These are phyloP conservation scores for Damaliscus lunatus DNA, from an alignment of 2,113 vertebrate genomes.

Conservation along the genomic window DNA sequence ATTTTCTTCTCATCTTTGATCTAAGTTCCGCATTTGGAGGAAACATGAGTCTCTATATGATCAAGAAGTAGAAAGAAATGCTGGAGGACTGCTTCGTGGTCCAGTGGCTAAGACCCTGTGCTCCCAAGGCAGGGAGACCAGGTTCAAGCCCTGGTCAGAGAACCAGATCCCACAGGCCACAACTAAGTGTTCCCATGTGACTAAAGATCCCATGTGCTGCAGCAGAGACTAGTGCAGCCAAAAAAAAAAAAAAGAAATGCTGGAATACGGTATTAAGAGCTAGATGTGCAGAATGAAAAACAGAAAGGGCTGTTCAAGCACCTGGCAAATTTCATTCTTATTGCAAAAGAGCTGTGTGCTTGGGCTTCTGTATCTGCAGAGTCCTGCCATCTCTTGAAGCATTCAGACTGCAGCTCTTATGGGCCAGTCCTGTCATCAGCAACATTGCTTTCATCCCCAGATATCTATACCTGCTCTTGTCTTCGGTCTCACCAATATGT, in stretches of 20 bases:
- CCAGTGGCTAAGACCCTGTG: neutral
- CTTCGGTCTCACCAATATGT: too few species aligned
- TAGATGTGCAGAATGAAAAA: neutral
- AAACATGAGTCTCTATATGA: neutral
- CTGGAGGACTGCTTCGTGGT: neutral
- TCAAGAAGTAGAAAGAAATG: neutral
- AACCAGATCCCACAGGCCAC: neutral
- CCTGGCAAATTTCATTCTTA: neutral
- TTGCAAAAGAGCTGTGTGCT: fast-evolving
- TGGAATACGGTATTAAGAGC: neutral
- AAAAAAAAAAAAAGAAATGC: neutral
- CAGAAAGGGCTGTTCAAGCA: neutral
- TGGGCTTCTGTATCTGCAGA: neutral
- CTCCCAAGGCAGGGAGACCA: neutral
- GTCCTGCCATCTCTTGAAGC: neutral
- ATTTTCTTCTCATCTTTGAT: neutral
- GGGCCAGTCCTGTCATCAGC: neutral
- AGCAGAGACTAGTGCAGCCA: neutral
- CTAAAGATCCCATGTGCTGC: neutral
- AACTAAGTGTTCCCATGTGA: neutral
- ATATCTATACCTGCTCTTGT: neutral
- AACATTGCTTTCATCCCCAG: neutral
- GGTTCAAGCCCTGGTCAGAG: neutral
- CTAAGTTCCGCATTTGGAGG: neutral
- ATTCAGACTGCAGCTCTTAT: neutral